Conservation (phyloP, 1,140 invertebrate species). For the Pogonognathellus flavescens region DNA sequence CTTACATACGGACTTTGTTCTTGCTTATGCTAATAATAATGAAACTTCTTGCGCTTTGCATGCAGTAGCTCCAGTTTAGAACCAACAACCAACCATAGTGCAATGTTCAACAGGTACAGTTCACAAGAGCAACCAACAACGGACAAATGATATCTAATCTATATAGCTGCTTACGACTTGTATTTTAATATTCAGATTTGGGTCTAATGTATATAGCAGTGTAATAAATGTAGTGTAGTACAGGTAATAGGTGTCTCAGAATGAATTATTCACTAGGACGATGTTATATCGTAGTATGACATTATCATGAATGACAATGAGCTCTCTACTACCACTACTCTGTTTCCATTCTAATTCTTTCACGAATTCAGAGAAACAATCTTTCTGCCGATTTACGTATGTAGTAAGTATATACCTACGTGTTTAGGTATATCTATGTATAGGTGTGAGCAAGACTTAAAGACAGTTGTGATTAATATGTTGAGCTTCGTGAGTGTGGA, state of each 20-base stretch:
- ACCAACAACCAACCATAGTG: background rate
- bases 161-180: no score
- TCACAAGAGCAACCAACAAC: no score
- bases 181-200: no score
- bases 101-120: no score
- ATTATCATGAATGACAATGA: conserved; percentile 9
- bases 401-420: no score
- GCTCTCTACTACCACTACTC: conserved; percentile 24
- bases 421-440: no score
- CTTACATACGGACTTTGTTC: background rate
- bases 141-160: no score
- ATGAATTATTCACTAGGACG: background rate
- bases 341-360: conserved; percentile 40
- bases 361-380: conserved; percentile 15
- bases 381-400: background rate
- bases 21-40: conserved; percentile 36
- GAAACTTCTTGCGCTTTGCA: background rate
- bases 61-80: background rate
- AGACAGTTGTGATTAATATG: no score
- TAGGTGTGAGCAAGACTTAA: no score
- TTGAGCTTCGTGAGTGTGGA: no score
- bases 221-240: no score
- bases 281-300: background rate
- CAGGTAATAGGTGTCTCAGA: background rate
- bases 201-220: no score